Evolutionary conservation across 2,113 vertebrate genomes (phyloP), one percentile per base, ranked within the genome.

Genomic region (Trichechus manatus): DNA sequence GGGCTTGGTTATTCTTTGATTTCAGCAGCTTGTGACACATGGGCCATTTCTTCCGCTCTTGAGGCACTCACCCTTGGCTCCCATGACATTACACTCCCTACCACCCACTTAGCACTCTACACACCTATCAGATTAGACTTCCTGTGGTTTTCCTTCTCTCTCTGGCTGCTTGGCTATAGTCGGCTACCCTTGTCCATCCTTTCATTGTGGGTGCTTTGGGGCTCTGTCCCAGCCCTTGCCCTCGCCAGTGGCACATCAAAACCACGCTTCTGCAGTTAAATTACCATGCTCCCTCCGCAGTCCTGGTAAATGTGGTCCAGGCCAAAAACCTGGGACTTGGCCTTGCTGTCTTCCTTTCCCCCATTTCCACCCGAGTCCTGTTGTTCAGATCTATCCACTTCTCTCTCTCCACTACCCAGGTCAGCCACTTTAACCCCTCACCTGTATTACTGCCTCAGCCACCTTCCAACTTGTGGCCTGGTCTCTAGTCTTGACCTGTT

Each of bases 1-100:
- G 91, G 39, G 23, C 90, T 75, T 15, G 10, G 36, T 44, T 23
- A 6, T 64, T 39, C 47, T 1, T 17, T 29, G 31, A 70, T 66
- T 25, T 56, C 0, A 63, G n/a, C 74, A 59, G 29, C 53, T 25
- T 6, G 9, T 25, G 25, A 29, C 74, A 29, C 33, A 0, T 1
- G 61, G 53, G 59, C 25, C 86, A 64, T 25, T 33, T 14, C 59
- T 22, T 42, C 47, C 20, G 39, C 19, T 11, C 4, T 70, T 2
- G 6, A 20, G 25, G 14, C 1, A 2, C 39, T 10, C 53, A 25
- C 10, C 31, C 59, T 20, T 0, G 0, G 80, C 33, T 33, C 70
- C 29, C n/a, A 1, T 13, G 5, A 31, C 9, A 0, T 8, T 0
- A 19, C 0, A 22, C 25, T 64, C 7, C 0, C 19, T n/a, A 5